Evolutionary conservation across 2,888 invertebrate species (phyloP), one percentile per base, ranked within the genome.

Genomic region (Chelonus formosanus): DNA sequence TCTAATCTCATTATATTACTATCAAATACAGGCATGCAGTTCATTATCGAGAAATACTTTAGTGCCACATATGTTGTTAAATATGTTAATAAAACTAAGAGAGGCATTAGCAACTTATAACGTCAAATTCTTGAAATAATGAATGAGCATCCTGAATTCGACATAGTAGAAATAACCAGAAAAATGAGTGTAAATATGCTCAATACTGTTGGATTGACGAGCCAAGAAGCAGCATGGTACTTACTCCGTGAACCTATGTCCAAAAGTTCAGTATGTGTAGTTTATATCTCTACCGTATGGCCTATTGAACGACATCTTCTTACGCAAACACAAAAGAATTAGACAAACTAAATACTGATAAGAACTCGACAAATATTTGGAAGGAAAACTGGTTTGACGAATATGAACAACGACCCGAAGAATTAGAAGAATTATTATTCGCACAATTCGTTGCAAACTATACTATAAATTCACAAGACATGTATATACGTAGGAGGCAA

Each of bases 371-470:
- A 72, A 75, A 85, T 64, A 71, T 85, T 40, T 85, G 84, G 83
- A 84, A 78, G 66, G 79, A 83, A 65, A 80, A 84, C 74, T 81
- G 80, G 73, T 78, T 84, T 55, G 80, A 83, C 59, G 81, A 81
- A 63, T 85, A 85, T 68, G 78, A 85, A 73, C 75, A 81, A 73
- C 67, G 84, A 71, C 84, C 83, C 57, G 71, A 35, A 52, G 45
- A 50, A 0, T 71, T 85, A 4, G 63, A 75, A 65, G 53, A 78
- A 58, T 68, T 81, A 57, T 76, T 78, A 60, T 73, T 85, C 48
- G 84, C 83, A 3, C 79, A 84, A 73, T 84, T 83, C 75, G 80
- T 78, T 71, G 48, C 83, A 7, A 75, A 75, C 36, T 82, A 81
- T 67, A 63, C 32, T 1, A 32, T 52, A n/a, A n/a, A n/a, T n/a